Evolutionary conservation across 2,113 vertebrate genomes (phyloP).

Genomic region (Labeo catla): DNA sequence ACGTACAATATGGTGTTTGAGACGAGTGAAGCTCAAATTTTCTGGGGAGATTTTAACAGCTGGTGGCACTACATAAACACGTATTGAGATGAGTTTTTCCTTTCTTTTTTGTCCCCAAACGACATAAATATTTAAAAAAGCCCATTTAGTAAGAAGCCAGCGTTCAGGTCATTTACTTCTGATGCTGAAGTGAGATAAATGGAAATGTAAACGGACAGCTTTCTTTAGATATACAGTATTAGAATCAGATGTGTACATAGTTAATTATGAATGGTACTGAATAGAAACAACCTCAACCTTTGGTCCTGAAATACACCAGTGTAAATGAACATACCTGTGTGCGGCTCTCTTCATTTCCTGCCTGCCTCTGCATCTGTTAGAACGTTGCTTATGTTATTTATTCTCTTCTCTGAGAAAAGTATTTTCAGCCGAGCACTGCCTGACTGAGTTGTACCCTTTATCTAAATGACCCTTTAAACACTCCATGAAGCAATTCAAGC

Average conservation of each 20-base stretch:
- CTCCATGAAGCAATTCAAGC: constrained; percentile 30
- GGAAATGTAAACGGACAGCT: not conserved
- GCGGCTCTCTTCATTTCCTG: not conserved
- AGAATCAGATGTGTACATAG: not conserved
- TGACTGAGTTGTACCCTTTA: constrained; percentile 42
- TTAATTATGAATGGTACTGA: not conserved
- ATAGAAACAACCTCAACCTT: not conserved
- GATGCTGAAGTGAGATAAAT: not conserved
- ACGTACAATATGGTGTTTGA: no score
- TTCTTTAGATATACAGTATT: not conserved
- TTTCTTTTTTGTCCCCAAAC: not conserved
- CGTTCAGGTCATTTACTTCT: not conserved
- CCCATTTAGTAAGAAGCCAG: not conserved
- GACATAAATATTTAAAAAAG: not conserved
- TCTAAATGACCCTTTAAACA: constrained; percentile 48
- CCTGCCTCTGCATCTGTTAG: not conserved
- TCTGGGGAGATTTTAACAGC: no score
- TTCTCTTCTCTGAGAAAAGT: not conserved
- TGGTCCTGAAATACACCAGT: not conserved
- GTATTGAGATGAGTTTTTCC: no score
- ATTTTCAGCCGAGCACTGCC: constrained; percentile 2
- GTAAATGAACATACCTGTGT: not conserved
- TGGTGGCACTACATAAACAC: no score
- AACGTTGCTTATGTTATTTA: constrained; percentile 15
- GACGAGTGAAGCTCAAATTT: no score